Evolutionary conservation across 2,888 invertebrate genomes (phyloP), one percentile per base, ranked within the genome.

Genomic region (Sarcophaga caerulescens): DNA sequence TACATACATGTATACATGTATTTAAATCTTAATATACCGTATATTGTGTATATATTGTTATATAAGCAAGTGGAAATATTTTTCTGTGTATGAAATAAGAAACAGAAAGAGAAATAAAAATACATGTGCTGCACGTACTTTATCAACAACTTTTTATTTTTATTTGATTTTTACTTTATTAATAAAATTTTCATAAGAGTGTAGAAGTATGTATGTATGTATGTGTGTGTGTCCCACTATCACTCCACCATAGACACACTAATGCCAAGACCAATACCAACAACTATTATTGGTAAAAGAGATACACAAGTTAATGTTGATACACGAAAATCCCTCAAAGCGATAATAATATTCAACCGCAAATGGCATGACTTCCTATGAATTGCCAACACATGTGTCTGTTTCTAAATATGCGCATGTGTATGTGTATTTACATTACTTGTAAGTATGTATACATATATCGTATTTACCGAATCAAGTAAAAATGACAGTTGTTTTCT

Each of bases 311-410:
- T 77, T 73, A 81, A 73, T 84, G 81, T 84, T 84, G 80, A 73
- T 77, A 73, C 71, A 77, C 21, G 62, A 81, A 77, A 84, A 81
- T 81, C 74, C 77, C 77, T 78, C 77, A 81, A 74, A 85, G 77
- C 81, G 65, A 68, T 74, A 81, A 74, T 70, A 69, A 74, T 60
- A 69, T 66, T 69, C 52, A 45, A 65, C 81, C 81, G 25, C 85
- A 85, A 78, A 77, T 71, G 77, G 63, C 21, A 82, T 47, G 25
- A 60, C 75, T 63, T 77, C 44, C 35, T 52, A 66, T 59, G 47
- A 76, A 59, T 59, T 57, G 25, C 17, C 10, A 62, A 19, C 76
- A 25, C n/a, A 69, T 69, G 21, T 11, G 23, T 73, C 52, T 52
- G 14, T 70, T 23, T 79, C 11, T 65, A 52, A 17, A 52, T 52